phyloP scores from a whole-genome alignment of 2,113 vertebrate species.

The Bufo bufo region DNA sequence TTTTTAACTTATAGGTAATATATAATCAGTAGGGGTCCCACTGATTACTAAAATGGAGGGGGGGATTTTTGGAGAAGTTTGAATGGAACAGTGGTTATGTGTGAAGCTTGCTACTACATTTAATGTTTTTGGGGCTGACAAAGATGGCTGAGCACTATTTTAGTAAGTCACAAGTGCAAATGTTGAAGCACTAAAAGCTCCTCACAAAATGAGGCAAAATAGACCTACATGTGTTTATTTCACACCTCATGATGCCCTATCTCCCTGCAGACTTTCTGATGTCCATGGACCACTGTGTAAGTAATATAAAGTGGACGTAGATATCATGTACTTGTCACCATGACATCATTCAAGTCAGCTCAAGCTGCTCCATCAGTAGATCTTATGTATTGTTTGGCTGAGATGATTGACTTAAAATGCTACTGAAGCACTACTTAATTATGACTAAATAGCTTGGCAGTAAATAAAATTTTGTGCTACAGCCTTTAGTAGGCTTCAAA shows the following conservation, averaged over 20 bases:
- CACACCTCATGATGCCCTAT: not conserved
- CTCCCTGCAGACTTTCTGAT: not conserved
- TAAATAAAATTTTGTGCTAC: slow-evolving; percentile 48
- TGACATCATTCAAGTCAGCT: not conserved
- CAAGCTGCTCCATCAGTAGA: not conserved
- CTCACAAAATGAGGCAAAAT: not conserved
- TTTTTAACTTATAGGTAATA: too few relatives aligned
- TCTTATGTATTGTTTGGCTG: slow-evolving; percentile 20
- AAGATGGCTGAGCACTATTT: too few relatives aligned
- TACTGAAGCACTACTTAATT: slow-evolving; percentile 14
- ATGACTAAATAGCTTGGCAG: slow-evolving; percentile 48
- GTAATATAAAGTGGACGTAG: not conserved
- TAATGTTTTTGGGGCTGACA: too few relatives aligned
- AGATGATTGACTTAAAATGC: slow-evolving; percentile 44
- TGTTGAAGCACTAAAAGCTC: not conserved
- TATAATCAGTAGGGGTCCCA: too few relatives aligned
- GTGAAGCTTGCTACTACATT: too few relatives aligned
- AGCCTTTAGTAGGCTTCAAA: slow-evolving; percentile 45
- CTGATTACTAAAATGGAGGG: too few relatives aligned
- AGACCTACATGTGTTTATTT: not conserved
- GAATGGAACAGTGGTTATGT: too few relatives aligned
- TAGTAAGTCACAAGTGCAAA: not conserved
- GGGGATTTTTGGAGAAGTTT: too few relatives aligned
- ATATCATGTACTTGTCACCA: not conserved
- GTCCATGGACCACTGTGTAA: not conserved